Percentiles rank a stretch among this genome's conserved stretches.
Conservation (phyloP, 2,888 invertebrate genomes). For the Dynastes hyllus region DNA sequence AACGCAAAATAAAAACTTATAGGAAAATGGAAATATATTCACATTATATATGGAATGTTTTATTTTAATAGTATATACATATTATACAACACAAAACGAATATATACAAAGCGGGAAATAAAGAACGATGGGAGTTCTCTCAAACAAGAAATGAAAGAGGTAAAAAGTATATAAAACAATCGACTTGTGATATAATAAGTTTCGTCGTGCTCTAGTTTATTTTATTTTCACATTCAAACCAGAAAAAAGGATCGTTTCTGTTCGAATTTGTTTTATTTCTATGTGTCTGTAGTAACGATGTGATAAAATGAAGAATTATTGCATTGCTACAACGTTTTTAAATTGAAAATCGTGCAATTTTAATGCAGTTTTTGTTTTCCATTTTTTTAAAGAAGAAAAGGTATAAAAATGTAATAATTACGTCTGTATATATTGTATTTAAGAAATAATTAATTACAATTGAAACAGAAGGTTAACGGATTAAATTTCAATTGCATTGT, state of each 20-base stretch:
- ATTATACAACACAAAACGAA: constrained; percentile 33
- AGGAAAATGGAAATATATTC: constrained; percentile 24
- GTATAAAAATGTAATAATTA: no score
- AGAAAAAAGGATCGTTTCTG: neutral
- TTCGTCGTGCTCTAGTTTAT: constrained; percentile 25
- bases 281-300: no score
- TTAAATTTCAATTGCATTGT: constrained; percentile 10
- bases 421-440: no score
- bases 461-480: neutral
- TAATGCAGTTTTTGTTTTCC: no score
- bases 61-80: constrained; percentile 36
- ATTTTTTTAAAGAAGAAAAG: no score
- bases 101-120: constrained; percentile 6
- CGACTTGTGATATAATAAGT: constrained; percentile 45
- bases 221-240: constrained; percentile 5
- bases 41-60: constrained; percentile 38
- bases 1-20: constrained; percentile 10
- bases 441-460: no score
- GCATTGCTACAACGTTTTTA: neutral
- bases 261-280: no score
- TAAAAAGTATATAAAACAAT: constrained; percentile 38
- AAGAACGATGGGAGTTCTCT: constrained; percentile 2
- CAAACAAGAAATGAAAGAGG: constrained; percentile 18
- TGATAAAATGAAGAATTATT: no score
- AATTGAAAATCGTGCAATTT: no score